Percentiles rank a stretch among this genome's conserved stretches.
Conservation (phyloP, 2,113 vertebrate species). For the Genyomyrus donnyi region DNA sequence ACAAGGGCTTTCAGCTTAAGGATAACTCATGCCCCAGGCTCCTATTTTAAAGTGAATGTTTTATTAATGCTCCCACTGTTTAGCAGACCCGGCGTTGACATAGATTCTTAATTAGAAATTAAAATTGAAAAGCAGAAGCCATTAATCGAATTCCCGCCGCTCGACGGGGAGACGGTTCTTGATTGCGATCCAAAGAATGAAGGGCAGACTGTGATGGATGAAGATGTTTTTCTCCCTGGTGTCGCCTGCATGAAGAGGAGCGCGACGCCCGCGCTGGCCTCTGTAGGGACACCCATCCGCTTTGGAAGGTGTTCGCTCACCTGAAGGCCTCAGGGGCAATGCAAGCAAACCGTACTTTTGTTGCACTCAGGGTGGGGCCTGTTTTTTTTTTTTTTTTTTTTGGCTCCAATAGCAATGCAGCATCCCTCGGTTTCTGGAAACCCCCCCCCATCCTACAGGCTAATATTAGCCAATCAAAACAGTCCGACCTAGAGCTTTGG, state of each 20-base stretch:
- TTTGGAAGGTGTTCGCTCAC: background rate
- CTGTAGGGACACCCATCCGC: background rate
- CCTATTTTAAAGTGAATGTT: constrained; percentile 38
- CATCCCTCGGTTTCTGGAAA: background rate
- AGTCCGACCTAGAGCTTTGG: constrained; percentile 4
- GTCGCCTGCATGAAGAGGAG: background rate
- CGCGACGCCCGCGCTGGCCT: background rate
- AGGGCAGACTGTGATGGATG: background rate
- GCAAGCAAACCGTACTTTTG: background rate
- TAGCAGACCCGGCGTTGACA: constrained; percentile 34
- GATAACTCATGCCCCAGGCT: constrained; percentile 3
- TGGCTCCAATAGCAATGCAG: background rate
- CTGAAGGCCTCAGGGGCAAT: background rate
- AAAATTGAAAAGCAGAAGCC: constrained; percentile 37
- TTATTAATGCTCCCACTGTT: constrained; percentile 44
- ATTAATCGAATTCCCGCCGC: constrained; percentile 34
- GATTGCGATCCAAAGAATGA: background rate
- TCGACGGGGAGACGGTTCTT: background rate
- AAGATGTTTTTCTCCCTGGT: background rate
- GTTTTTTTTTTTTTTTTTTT: background rate
- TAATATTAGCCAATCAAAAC: background rate
- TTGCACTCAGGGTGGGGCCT: background rate
- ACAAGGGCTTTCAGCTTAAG: background rate
- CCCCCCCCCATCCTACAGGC: background rate
- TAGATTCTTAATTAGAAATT: constrained; percentile 41